Conservation (phyloP, 2,797 vertebrate genomes). For the Taeniopygia guttata region DNA sequence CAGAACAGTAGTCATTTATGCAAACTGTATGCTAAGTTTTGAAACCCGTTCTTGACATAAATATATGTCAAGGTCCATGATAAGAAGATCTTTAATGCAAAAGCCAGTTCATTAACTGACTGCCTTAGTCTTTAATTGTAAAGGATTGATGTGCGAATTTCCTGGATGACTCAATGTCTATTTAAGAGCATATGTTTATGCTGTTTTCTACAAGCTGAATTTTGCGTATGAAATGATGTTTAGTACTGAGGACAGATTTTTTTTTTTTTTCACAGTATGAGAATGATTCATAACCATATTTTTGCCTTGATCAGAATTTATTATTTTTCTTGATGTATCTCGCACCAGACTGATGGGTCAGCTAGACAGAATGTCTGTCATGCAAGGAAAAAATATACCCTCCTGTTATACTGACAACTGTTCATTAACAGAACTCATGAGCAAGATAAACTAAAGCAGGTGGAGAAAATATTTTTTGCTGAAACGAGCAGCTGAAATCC, state of each 20-base stretch:
- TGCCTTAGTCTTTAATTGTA: not conserved
- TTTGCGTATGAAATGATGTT: slow-evolving; percentile 4
- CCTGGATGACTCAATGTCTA: not conserved
- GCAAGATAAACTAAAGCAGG: not conserved
- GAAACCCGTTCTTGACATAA: not conserved
- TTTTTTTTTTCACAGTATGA: not conserved
- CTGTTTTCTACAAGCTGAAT: not conserved
- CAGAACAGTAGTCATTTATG: not conserved
- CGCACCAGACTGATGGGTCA: not conserved
- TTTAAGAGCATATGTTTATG: not conserved
- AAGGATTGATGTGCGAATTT: not conserved
- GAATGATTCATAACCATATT: slow-evolving; percentile 1
- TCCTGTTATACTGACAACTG: not conserved
- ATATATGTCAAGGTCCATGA: not conserved
- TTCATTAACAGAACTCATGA: not conserved
- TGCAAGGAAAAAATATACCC: not conserved
- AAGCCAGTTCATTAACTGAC: not conserved
- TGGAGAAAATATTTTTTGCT: slow-evolving; percentile 11
- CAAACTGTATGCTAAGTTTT: not conserved
- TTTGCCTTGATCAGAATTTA: not conserved
- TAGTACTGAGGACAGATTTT: not conserved
- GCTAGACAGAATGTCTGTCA: not conserved
- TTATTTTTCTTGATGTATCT: not conserved
- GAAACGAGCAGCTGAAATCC: slow-evolving; percentile 34
- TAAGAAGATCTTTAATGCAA: not conserved